Base-by-base conservation (phyloP, 37 sponge, comb jelly and placozoan genomes). In the Beroe forskalii region DNA sequence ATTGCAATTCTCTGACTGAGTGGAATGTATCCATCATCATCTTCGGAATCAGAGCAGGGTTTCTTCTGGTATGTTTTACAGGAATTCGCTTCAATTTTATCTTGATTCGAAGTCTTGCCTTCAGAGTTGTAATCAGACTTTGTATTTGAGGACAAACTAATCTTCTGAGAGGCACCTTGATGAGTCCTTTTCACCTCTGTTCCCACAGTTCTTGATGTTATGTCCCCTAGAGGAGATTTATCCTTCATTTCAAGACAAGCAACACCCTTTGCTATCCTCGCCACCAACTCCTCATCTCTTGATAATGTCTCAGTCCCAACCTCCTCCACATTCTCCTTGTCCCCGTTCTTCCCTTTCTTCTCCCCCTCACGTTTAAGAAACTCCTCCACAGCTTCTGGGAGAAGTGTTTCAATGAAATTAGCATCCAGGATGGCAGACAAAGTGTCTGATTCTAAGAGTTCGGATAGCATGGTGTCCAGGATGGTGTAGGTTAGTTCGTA, bases 1-100 rank as follows among this genome's bases (percentile, higher is more conserved):
- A 36, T 19, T 33, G 72, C 72, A 19, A 69, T 14, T 69, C 72
- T 69, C 72, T 69, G 37, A 33, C 72, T 69, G 27, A 69, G 72
- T 14, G 72, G 72, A 14, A 36, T 17, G 38, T 69, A 69, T 48
- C 6, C 6, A 17, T 48, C 55, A 17, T 69, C 72, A 20, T 36
- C 72, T 32, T 69, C 72, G 32, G 72, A 69, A 36, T 32, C 32
- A 36, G 72, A 69, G 12, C 12, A 6, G 55, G n/a, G n/a, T n/a
- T n/a, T n/a, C n/a, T n/a, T n/a, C n/a, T n/a, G n/a, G n/a, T n/a
- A n/a, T n/a, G n/a, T n/a, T n/a, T n/a, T n/a, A n/a, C n/a, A n/a
- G n/a, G n/a, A n/a, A n/a, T n/a, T n/a, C n/a, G n/a, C n/a, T n/a
- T n/a, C n/a, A n/a, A n/a, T n/a, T n/a, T n/a, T n/a, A n/a, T n/a